Evolutionary conservation across 2,888 invertebrate genomes (phyloP).

Genomic region (Formica aserva): DNA sequence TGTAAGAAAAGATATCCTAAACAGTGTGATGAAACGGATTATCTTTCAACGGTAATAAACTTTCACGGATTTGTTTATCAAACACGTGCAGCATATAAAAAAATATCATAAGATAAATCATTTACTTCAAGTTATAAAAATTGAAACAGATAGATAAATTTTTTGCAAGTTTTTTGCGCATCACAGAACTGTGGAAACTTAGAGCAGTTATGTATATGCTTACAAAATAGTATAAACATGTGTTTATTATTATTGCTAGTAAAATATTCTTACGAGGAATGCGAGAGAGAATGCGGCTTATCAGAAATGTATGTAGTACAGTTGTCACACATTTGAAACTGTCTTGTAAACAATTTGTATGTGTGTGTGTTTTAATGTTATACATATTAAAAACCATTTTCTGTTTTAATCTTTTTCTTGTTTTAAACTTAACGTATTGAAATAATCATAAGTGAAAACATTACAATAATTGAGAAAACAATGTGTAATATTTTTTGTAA

Average conservation of each 20-base stretch:
- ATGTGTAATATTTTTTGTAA: too few relatives aligned
- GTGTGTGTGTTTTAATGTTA: background rate
- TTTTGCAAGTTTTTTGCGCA: background rate
- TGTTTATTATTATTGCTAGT: background rate
- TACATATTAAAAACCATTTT: background rate
- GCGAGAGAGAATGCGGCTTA: background rate
- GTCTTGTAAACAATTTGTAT: background rate
- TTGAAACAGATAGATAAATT: background rate
- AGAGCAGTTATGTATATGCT: background rate
- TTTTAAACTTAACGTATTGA: background rate
- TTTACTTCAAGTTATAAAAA: background rate
- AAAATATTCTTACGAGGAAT: background rate
- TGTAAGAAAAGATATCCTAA: background rate
- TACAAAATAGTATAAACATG: background rate
- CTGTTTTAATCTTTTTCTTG: background rate
- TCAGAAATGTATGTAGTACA: background rate
- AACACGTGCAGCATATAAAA: slow-evolving; percentile 3
- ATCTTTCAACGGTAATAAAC: background rate
- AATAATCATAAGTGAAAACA: background rate
- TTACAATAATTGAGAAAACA: too few relatives aligned
- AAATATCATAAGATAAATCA: slow-evolving; percentile 7
- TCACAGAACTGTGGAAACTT: background rate
- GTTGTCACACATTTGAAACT: background rate
- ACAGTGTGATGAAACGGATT: background rate
- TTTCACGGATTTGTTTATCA: slow-evolving; percentile 19